Evolutionary conservation across 2,888 invertebrate genomes (phyloP).

Genomic region (Calliphora vomitoria): DNA sequence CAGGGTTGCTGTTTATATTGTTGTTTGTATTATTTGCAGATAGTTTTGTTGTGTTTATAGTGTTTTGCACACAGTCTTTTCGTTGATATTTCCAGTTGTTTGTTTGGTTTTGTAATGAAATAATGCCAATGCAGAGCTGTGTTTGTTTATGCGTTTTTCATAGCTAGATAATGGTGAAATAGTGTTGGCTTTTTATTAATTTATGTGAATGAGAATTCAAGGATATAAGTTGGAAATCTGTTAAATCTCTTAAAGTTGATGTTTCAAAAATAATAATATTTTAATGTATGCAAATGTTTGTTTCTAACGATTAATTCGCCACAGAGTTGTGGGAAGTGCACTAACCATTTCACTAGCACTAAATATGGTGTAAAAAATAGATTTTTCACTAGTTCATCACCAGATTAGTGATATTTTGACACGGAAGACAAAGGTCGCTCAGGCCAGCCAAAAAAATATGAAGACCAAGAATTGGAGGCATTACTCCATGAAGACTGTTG

Average conservation of each 20-base stretch:
- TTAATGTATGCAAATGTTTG: not conserved
- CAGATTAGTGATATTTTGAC: too few relatives aligned
- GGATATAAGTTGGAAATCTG: not conserved
- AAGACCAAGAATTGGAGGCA: too few relatives aligned
- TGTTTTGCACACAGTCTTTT: not conserved
- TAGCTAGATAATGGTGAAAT: not conserved
- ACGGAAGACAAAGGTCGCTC: too few relatives aligned
- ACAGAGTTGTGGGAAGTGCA: too few relatives aligned
- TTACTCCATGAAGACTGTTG: too few relatives aligned
- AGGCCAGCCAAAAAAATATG: too few relatives aligned
- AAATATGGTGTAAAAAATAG: too few relatives aligned
- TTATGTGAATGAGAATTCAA: not conserved
- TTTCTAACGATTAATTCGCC: too few relatives aligned
- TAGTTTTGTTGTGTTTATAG: not conserved
- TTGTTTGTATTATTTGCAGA: not conserved
- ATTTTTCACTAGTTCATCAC: too few relatives aligned
- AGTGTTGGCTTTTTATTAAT: not conserved
- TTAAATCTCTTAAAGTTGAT: not conserved
- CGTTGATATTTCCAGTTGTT: not conserved
- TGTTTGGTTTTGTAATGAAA: constrained; percentile 1
- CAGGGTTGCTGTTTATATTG: not conserved
- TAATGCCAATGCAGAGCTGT: not conserved
- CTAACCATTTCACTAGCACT: too few relatives aligned
- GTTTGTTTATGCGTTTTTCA: not conserved
- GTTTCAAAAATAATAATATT: not conserved